A percentile compares a stretch with the other conserved stretches of the same genome.
Evolutionary conservation across 92 coral and sea anemone genomes (phyloP).

Genomic region (Parazoanthus atlanticus): DNA sequence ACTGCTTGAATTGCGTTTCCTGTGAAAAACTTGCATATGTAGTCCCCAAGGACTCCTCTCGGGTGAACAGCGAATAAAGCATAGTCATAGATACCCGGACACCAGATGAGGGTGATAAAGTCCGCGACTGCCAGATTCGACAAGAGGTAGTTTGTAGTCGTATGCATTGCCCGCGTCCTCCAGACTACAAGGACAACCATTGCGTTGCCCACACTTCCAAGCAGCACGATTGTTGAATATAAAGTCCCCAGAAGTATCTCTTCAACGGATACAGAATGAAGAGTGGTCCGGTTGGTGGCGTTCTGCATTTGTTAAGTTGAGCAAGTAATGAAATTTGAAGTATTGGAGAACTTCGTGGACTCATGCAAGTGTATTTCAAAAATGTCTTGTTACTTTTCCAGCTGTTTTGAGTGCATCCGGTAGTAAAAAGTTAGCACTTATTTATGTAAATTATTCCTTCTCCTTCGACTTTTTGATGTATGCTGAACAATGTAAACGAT

Average conservation of each 20-base stretch:
- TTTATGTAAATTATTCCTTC: background rate
- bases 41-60: background rate
- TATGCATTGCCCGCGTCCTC: background rate
- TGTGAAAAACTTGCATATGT: background rate
- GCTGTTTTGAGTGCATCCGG: background rate
- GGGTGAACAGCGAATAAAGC: background rate
- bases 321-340: too few species aligned
- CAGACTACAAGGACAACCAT: constrained; percentile 12
- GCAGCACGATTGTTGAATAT: background rate
- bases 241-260: background rate
- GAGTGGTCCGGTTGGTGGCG: background rate
- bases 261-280: background rate
- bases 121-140: constrained; percentile 9
- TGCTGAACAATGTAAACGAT: background rate
- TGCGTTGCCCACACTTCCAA: background rate
- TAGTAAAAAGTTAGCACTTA: background rate
- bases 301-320: background rate
- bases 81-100: background rate
- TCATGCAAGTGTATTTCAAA: background rate
- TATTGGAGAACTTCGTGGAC: background rate
- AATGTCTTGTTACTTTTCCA: background rate
- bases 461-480: background rate
- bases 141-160: constrained; percentile 8
- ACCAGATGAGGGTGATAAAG: background rate
- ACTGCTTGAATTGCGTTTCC: background rate